A percentile compares a stretch with the other conserved stretches of the same genome.
phyloP scores from a whole-genome alignment of 2,113 vertebrate species.

The Neotragus pygmaeus region DNA sequence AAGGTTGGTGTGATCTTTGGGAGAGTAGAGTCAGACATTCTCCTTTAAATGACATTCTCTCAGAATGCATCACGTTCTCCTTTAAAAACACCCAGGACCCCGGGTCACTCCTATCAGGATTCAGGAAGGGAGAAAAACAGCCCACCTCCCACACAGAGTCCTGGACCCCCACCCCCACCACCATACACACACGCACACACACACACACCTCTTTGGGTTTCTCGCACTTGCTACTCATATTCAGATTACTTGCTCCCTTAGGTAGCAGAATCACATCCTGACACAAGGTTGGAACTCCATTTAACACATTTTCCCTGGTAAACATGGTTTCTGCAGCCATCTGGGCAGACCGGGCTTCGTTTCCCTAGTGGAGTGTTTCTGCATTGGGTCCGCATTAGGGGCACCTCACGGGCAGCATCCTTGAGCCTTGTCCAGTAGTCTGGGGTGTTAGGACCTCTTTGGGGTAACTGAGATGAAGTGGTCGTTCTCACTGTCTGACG shows the following conservation, averaged over 20 bases:
- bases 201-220: neutral
- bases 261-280: neutral
- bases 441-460: neutral
- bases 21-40: neutral
- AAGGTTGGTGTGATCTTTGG: neutral
- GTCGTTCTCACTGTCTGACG: rapidly evolving
- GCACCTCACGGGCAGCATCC: neutral
- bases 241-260: neutral
- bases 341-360: neutral
- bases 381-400: neutral
- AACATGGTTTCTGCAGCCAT: neutral
- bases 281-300: neutral
- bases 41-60: neutral
- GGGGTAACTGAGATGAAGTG: neutral
- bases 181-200: neutral
- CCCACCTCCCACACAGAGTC: neutral
- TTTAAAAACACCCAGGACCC: neutral
- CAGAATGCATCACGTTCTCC: neutral
- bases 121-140: neutral
- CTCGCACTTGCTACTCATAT: neutral
- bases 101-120: neutral
- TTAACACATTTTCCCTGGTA: neutral
- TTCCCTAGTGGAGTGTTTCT: neutral
- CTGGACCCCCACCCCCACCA: neutral
- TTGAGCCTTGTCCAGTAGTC: too few relatives aligned